phyloP scores from a whole-genome alignment of 2,888 invertebrate species.

The Globia sparganii region DNA sequence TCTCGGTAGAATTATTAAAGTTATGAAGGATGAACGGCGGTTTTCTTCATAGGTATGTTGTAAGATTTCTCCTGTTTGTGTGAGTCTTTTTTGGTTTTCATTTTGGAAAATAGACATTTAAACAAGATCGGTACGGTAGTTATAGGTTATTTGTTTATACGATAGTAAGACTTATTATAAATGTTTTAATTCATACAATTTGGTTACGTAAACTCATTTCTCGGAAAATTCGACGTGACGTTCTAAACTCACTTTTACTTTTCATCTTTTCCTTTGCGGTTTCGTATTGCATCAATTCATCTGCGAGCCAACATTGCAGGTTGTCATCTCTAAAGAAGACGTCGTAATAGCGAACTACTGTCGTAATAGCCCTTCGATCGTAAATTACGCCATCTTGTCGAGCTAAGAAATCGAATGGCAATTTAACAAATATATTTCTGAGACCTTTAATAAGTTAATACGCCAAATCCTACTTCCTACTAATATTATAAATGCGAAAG shows the following conservation, averaged over 20 bases:
- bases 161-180: neutral
- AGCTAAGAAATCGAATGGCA: conserved; percentile 14
- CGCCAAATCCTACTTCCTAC: no score
- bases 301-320: neutral
- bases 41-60: neutral
- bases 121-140: neutral
- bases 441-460: conserved; percentile 42
- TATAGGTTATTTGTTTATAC: no score
- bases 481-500: no score
- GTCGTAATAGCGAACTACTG: neutral
- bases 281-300: conserved; percentile 3
- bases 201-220: neutral
- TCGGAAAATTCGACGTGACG: neutral
- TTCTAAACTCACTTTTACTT: neutral
- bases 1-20: conserved; percentile 23
- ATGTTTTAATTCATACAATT: neutral
- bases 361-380: conserved; percentile 15
- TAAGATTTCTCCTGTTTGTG: neutral
- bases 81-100: neutral
- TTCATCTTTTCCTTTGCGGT: no score
- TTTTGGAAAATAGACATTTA: no score
- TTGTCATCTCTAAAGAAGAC: conserved; percentile 3
- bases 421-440: conserved; percentile 29
- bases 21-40: conserved; percentile 29
- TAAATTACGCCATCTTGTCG: conserved; percentile 23